Evolutionary conservation across 1,140 invertebrate species (phyloP), one percentile per base, ranked within the genome.

Genomic region (Aleiodes sp.): DNA sequence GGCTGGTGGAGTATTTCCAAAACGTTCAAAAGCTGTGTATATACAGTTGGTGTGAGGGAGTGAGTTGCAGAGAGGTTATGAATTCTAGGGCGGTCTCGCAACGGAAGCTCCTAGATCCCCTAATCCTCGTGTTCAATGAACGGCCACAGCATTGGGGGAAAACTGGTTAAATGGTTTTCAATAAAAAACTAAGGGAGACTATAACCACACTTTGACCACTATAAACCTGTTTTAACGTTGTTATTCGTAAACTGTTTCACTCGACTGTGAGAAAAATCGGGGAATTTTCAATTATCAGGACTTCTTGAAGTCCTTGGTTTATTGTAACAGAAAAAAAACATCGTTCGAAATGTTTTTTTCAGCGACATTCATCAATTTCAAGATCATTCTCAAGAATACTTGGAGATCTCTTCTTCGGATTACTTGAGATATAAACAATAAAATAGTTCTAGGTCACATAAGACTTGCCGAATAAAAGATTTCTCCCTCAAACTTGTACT

Each of bases 121-220:
- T 68, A 31, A 68, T 68, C 66, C 66, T 52, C 26, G 28, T 68
- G 67, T 56, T 63, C 67, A 69, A 69, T 69, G 59, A 69, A 69
- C 60, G 37, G 33, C 35, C 37, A 43, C 12, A 12, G 19, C 28
- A 16, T 59, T 7, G 28, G 56, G 12, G 46, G 26, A 52, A 37
- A 4, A 14, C 37, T 26, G 46, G 21, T 57, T 41, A 39, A 67
- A 60, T 31, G 37, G 39, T 19, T 68, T 68, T 68, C 66, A 68
- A 68, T 68, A 62, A 68, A 52, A 68, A 43, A 19, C n/a, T 8
- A 19, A 62, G 33, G 26, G 57, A 26, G 7, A 64, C 39, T 41
- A 64, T 46, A 41, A 35, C 43, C 14, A 31, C 12, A 65, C 16
- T n/a, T 41, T 21, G 21, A 39, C 24, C 24, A 35, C 37, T 28